Evolutionary conservation across 2,888 invertebrate species (phyloP), one percentile per base, ranked within the genome.

Genomic region (Tineola bisselliella): DNA sequence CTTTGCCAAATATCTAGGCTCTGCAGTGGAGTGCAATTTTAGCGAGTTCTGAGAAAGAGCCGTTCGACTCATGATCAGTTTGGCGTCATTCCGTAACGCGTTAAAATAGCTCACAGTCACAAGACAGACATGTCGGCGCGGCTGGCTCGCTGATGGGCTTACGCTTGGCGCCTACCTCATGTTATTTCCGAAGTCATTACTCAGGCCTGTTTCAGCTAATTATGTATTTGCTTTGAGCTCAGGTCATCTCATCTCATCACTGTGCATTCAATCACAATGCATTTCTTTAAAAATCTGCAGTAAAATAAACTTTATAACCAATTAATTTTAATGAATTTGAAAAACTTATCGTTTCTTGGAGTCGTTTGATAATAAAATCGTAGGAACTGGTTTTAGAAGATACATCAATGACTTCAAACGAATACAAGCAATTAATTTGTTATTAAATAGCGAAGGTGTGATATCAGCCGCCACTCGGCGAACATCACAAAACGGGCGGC

Each of bases 101-200:
- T 72, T 67, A 68, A 71, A 73, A 72, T 72, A 73, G 70, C 76
- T 52, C 70, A 75, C 69, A 83, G 82, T 84, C 84, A 81, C 79
- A 79, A 81, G 84, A 84, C 82, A 83, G 84, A 83, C 84, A 75
- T 69, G 71, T 73, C 72, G 81, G 77, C 75, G 77, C 64, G 65
- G 64, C 48, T 31, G 60, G 44, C 48, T 19, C 30, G 48, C 17
- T 19, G 25, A 25, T 43, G 25, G 61, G 38, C 58, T 76, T 79
- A 72, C 73, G 79, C 82, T 84, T 83, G 84, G 86, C 86, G 86
- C 86, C 84, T 82, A 82, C 78, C 75, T 76, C 73, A 75, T 76
- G 81, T 79, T 86, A 87, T 87, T 87, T 87, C 83, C 75, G 79
- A 86, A 81, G 74, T 79, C 81, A 84, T 86, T 84, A 84, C 84